These are phyloP conservation scores for Argyresthia albistria DNA, from an alignment of 2,888 invertebrate genomes.

Conservation along the genomic window DNA sequence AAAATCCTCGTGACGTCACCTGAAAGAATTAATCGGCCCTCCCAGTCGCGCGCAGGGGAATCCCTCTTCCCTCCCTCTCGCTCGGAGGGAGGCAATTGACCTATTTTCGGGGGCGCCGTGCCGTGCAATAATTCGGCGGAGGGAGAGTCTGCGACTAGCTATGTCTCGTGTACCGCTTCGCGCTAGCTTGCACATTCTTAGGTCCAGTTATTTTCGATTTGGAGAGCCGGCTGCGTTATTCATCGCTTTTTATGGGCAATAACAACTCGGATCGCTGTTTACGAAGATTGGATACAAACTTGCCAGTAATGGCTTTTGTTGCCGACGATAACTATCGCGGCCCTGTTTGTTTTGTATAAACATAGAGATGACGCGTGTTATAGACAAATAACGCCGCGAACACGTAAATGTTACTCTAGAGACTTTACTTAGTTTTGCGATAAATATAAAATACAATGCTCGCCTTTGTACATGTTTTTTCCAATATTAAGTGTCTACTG, in stretches of 20 bases:
- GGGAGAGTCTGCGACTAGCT: slow-evolving; percentile 29
- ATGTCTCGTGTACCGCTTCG: slow-evolving; percentile 41
- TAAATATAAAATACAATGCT: too few relatives aligned
- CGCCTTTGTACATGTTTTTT: too few relatives aligned
- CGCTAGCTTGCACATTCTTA: slow-evolving; percentile 46
- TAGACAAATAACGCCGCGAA: neutral
- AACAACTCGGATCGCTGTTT: slow-evolving; percentile 25
- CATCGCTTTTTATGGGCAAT: slow-evolving; percentile 27
- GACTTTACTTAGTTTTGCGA: too few relatives aligned
- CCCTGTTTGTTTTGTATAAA: neutral
- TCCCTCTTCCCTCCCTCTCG: slow-evolving; percentile 31
- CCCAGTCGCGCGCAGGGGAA: slow-evolving; percentile 14
- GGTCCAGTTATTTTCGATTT: slow-evolving; percentile 33
- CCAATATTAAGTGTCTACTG: too few relatives aligned
- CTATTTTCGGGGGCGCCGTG: slow-evolving; percentile 56
- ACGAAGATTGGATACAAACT: slow-evolving; percentile 29
- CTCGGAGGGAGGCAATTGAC: slow-evolving; percentile 59
- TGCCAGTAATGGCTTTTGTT: slow-evolving; percentile 27
- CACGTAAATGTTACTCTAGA: too few relatives aligned
- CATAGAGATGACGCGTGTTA: neutral
- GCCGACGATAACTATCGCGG: slow-evolving; percentile 17
- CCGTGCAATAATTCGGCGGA: slow-evolving; percentile 63
- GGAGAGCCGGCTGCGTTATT: slow-evolving; percentile 23
- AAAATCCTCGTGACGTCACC: slow-evolving; percentile 63
- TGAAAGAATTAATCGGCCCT: slow-evolving; percentile 55